Evolutionary conservation across 2,797 vertebrate genomes (phyloP).

Genomic region (Crocidura indochinensis): DNA sequence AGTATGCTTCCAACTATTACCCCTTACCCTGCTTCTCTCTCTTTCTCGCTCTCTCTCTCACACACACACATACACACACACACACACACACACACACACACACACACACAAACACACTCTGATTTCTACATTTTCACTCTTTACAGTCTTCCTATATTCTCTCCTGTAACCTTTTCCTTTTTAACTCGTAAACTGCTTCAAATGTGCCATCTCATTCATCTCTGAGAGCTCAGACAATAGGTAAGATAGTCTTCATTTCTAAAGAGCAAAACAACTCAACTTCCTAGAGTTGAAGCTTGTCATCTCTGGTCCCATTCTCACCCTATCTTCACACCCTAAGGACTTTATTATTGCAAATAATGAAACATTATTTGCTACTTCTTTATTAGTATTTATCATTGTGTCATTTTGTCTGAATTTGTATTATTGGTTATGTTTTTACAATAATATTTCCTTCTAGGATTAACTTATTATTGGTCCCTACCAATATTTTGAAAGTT

Average conservation of each 20-base stretch:
- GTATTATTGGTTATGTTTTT: background rate
- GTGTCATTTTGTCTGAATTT: slow-evolving; percentile 59
- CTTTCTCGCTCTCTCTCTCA: too few species aligned
- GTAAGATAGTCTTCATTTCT: slow-evolving; percentile 22
- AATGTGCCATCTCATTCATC: background rate
- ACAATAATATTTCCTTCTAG: slow-evolving; percentile 27
- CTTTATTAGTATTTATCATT: slow-evolving; percentile 45
- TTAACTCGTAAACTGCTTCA: slow-evolving; percentile 55
- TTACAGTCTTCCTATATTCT: background rate
- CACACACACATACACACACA: background rate
- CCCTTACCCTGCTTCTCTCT: background rate
- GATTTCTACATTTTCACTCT: background rate
- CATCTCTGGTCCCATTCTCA: background rate
- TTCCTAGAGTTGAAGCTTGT: background rate
- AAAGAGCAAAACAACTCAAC: slow-evolving; percentile 42
- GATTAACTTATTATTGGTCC: slow-evolving; percentile 39
- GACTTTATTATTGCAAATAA: slow-evolving; percentile 44
- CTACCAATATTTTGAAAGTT: background rate
- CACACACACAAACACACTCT: background rate
- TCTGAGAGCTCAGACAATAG: background rate
- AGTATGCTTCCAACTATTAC: background rate
- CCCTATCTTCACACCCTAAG: background rate
- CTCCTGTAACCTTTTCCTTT: background rate
- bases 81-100: background rate
- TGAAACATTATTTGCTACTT: background rate